These are phyloP conservation scores for Drosophila bunnanda DNA, from an alignment of 2,888 invertebrate species.

Conservation along the genomic window DNA sequence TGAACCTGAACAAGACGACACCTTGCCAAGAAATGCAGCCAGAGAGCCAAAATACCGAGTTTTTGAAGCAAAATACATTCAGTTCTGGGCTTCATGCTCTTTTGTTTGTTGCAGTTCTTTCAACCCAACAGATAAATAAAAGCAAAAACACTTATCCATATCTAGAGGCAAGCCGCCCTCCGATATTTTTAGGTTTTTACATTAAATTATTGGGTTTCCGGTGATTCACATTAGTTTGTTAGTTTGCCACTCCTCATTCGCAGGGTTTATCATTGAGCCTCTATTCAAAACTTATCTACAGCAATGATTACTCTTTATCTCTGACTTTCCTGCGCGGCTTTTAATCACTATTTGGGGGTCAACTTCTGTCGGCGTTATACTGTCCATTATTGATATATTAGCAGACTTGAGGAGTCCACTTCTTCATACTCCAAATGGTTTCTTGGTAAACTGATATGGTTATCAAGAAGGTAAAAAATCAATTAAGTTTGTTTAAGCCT, in stretches of 20 bases:
- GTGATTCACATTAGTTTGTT: constrained; percentile 22
- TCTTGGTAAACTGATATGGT: neutral
- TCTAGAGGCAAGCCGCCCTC: neutral
- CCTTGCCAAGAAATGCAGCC: constrained; percentile 23
- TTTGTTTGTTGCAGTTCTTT: constrained; percentile 2
- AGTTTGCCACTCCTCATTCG: neutral
- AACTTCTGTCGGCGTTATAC: constrained; percentile 1
- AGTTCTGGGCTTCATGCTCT: neutral
- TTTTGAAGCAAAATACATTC: constrained; percentile 22
- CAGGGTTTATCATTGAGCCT: neutral
- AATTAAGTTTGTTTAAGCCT: neutral
- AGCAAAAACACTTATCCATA: neutral
- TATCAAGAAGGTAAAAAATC: neutral
- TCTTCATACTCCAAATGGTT: neutral
- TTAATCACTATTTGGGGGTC: constrained; percentile 26
- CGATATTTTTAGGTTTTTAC: neutral
- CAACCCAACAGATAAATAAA: constrained; percentile 1
- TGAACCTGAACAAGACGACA: constrained; percentile 7
- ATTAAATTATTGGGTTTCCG: constrained; percentile 16
- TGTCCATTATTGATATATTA: constrained; percentile 9
- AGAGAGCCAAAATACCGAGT: constrained; percentile 6
- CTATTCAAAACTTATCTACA: constrained; percentile 18
- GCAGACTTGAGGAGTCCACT: neutral
- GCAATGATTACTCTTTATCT: constrained; percentile 21
- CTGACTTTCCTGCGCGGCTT: neutral